A percentile compares a stretch with the other conserved stretches of the same genome.
Evolutionary conservation across 2,888 invertebrate genomes (phyloP).

Genomic region (Eumerus sabulonum): DNA sequence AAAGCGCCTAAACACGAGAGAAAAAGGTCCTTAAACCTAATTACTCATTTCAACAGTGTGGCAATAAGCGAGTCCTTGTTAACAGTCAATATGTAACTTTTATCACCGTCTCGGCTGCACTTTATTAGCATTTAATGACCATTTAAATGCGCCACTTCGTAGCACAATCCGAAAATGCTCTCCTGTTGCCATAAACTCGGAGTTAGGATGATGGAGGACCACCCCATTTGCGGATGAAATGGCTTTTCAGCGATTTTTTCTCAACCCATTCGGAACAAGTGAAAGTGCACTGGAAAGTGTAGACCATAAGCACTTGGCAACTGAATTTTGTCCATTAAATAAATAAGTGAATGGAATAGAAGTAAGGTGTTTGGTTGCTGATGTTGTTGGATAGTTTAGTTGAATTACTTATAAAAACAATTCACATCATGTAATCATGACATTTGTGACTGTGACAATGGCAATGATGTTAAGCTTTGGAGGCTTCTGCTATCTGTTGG

Average conservation of each 20-base stretch:
- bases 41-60: slow-evolving; percentile 1
- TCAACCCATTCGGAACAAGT: slow-evolving; percentile 2
- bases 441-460: too few relatives aligned
- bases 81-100: slow-evolving; percentile 49
- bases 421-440: too few relatives aligned
- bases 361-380: too few relatives aligned
- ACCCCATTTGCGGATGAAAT: background rate
- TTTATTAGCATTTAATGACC: slow-evolving; percentile 50
- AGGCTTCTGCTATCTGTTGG: too few relatives aligned
- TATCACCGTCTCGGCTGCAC: slow-evolving; percentile 30
- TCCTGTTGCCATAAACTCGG: background rate
- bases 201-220: too few relatives aligned
- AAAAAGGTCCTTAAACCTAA: slow-evolving; percentile 11
- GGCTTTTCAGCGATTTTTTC: slow-evolving; percentile 15
- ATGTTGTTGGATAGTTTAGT: too few relatives aligned
- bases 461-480: too few relatives aligned
- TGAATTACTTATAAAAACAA: too few relatives aligned
- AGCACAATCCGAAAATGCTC: slow-evolving; percentile 13
- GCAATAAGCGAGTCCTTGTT: slow-evolving; percentile 40
- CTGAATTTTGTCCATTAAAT: too few relatives aligned
- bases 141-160: slow-evolving; percentile 6
- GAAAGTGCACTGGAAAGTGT: slow-evolving; percentile 15
- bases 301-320: too few relatives aligned
- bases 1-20: background rate
- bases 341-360: too few relatives aligned